Base-by-base conservation (phyloP, 2,888 invertebrate species). In the Gibbula magus region DNA sequence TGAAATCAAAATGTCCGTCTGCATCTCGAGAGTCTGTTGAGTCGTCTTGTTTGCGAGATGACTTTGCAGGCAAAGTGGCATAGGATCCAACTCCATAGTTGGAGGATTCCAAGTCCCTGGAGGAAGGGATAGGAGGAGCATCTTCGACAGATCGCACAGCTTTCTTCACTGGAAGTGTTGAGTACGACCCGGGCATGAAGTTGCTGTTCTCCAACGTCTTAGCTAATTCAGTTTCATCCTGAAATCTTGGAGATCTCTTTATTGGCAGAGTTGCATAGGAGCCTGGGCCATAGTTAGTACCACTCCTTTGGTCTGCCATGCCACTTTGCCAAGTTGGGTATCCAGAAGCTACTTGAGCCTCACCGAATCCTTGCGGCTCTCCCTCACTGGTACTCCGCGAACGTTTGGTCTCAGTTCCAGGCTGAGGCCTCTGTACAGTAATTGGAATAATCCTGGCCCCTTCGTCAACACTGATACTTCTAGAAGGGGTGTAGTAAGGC, bases 221-320 rank as follows among this genome's bases (percentile, higher is more conserved):
- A n/a, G 35, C 67, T 78, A 45, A 77, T 67, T 16, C 79, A 67
- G 75, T 25, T 35, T 29, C 75, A 18, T 75, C 53, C 32, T 75
- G 53, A 25, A 75, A 10, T 29, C 54, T 75, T 53, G 52, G 29
- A 53, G 75, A 75, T 29, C 53, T 74, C 70, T 84, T 84, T 56
- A 86, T 79, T 3, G 88, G 87, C 29, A 88, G 83, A 29, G 88
- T 88, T 5, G 87, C 86, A 61, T 88, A 88, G 22, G 86, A 85
- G 32, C 86, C 86, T 18, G 83, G 79, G 39, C 82, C 86, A 74
- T 80, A 82, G 32, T 86, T 81, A 7, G n/a, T n/a, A 5, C 75
- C 54, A 45, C 25, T 22, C n/a, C 75, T 52, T 61, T 78, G 54
- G 8, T 75, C 78, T 29, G 79, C 32, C 29, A 45, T 35, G 20